Evolutionary conservation across 2,797 vertebrate species (phyloP).

Genomic region (Salarias fasciatus): DNA sequence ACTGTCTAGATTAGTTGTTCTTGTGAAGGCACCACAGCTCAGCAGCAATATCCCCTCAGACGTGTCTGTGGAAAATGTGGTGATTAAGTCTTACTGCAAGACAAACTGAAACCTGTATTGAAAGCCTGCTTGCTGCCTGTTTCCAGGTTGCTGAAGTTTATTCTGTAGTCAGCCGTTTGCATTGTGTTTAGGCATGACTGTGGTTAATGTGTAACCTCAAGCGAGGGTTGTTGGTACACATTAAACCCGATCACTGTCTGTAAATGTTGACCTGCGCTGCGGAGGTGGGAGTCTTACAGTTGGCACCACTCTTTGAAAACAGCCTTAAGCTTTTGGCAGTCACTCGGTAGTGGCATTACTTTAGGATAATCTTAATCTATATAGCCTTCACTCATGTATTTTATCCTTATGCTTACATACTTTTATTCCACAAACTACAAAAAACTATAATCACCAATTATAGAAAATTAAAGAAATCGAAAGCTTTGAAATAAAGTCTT

Average conservation of each 20-base stretch:
- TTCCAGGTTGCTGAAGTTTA: conserved; percentile 10
- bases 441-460: too few species aligned
- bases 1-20: neutral
- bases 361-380: too few species aligned
- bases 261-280: conserved; percentile 18
- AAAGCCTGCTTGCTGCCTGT: conserved; percentile 13
- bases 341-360: too few species aligned
- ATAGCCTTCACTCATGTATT: too few species aligned
- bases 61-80: conserved; percentile 10
- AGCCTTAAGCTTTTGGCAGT: too few species aligned
- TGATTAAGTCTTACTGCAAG: conserved; percentile 2
- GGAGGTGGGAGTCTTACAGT: conserved; percentile 3
- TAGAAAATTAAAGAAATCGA: too few species aligned
- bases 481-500: too few species aligned
- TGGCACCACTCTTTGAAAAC: neutral
- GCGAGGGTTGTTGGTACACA: conserved; percentile 44
- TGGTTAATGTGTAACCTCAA: conserved; percentile 62
- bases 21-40: conserved; percentile 4
- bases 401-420: too few species aligned
- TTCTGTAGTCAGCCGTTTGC: conserved; percentile 10
- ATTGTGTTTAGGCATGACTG: conserved; percentile 28
- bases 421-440: too few species aligned
- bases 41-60: conserved; percentile 5
- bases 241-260: conserved; percentile 58
- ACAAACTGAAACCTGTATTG: conserved; percentile 8